A percentile compares a stretch with the other conserved stretches of the same genome.
Conservation (phyloP, 1,140 invertebrate species). For the Tetranychus cinnabarinus region DNA sequence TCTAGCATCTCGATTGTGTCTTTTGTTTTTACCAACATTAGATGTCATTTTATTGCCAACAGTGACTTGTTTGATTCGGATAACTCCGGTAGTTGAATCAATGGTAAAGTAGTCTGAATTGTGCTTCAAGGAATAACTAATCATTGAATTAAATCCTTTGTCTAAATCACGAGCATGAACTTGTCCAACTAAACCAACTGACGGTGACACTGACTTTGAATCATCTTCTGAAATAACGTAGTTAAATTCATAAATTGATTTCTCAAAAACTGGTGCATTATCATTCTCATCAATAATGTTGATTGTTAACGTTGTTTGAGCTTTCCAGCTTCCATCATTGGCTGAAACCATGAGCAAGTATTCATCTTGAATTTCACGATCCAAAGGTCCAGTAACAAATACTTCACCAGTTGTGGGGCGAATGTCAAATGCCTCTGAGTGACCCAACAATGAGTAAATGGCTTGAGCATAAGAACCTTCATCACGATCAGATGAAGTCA, state of each 20-base stretch:
- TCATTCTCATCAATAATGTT: conserved; percentile 89
- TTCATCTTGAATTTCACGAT: conserved; percentile 50
- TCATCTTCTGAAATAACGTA: too few relatives aligned
- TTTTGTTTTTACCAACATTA: too few relatives aligned
- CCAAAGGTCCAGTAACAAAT: conserved; percentile 46
- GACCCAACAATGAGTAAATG: conserved; percentile 49
- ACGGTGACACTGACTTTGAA: neutral
- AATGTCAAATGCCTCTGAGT: conserved; percentile 47
- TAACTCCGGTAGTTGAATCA: conserved; percentile 65
- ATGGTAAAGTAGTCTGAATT: conserved; percentile 71
- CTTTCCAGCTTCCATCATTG: conserved; percentile 38
- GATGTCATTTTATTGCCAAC: conserved; percentile 28
- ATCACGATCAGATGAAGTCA: conserved; percentile 69
- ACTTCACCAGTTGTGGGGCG: conserved; percentile 52
- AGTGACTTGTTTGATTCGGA: conserved; percentile 42
- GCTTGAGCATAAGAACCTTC: conserved; percentile 63
- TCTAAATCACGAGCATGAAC: conserved; percentile 65
- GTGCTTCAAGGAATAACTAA: conserved; percentile 69
- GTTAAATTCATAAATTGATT: conserved; percentile 38
- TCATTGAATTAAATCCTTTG: conserved; percentile 77
- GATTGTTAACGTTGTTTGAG: conserved; percentile 58
- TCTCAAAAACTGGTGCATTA: conserved; percentile 60
- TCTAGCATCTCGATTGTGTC: too few relatives aligned
- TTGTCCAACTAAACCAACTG: conserved; percentile 35
- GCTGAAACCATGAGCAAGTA: conserved; percentile 58